These are phyloP conservation scores for Thomomys bottae DNA, from an alignment of 2,113 vertebrate species.

Conservation along the genomic window DNA sequence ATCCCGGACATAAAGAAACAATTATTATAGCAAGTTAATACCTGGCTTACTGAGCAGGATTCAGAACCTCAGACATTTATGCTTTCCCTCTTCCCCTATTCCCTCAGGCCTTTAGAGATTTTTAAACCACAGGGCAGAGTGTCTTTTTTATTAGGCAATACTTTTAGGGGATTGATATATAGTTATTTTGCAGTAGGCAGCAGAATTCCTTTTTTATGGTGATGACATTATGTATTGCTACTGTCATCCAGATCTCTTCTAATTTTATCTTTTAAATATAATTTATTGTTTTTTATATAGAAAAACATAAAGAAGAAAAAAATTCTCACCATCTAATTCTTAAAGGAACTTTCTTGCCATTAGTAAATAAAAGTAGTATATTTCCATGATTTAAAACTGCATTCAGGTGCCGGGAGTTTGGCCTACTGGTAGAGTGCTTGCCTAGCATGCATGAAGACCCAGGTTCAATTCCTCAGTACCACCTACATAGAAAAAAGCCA, in stretches of 20 bases:
- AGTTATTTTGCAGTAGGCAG: neutral
- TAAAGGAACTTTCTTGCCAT: conserved; percentile 17
- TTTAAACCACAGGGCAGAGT: neutral
- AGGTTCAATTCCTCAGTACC: too few species aligned
- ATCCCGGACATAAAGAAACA: neutral
- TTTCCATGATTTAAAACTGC: conserved; percentile 36
- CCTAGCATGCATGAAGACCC: too few species aligned
- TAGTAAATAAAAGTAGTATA: conserved; percentile 36
- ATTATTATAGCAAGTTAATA: neutral
- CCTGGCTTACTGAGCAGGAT: neutral
- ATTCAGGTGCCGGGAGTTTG: too few species aligned
- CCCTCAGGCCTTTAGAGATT: neutral
- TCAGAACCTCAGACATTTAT: neutral
- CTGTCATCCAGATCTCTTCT: conserved; percentile 45
- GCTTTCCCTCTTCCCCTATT: too few species aligned
- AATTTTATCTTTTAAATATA: conserved; percentile 33
- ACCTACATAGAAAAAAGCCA: too few species aligned
- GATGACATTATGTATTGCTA: neutral
- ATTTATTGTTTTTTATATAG: conserved; percentile 17
- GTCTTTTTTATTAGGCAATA: neutral
- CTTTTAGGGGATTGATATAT: conserved; percentile 29
- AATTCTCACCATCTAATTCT: neutral
- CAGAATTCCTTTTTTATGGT: neutral
- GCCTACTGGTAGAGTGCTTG: too few species aligned
- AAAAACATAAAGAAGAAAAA: conserved; percentile 36